Conservation (phyloP, 2,113 vertebrate genomes). For the Nettapus auritus region DNA sequence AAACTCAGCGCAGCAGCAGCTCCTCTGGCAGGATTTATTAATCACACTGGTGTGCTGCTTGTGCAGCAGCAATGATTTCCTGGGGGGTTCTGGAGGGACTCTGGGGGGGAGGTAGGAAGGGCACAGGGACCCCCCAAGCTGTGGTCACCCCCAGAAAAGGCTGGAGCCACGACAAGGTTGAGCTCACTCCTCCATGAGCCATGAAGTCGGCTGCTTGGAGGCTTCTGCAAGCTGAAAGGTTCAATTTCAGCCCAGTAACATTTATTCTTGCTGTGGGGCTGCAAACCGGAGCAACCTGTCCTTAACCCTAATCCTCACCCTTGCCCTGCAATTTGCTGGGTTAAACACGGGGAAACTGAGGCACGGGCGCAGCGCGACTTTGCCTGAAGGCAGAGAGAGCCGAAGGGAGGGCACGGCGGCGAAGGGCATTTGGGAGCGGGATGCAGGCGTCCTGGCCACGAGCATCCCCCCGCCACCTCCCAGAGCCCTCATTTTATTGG, state of each 20-base stretch:
- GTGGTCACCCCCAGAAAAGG: background rate
- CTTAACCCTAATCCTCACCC: background rate
- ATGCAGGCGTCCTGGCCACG: background rate
- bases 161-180: no score
- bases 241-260: rapidly evolving
- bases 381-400: background rate
- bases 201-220: no score
- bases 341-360: conserved; percentile 2
- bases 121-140: background rate
- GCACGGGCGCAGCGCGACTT: background rate
- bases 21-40: conserved; percentile 50
- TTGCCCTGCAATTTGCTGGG: no score
- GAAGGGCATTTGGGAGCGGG: background rate
- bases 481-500: rapidly evolving
- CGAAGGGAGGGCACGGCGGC: rapidly evolving
- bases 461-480: no score
- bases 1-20: conserved; percentile 53
- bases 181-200: no score
- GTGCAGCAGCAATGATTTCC: background rate
- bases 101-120: no score
- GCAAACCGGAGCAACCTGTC: background rate
- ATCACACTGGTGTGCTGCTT: rapidly evolving
- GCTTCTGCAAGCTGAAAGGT: background rate
- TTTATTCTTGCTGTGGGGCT: background rate
- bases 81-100: background rate